These are phyloP conservation scores for Octodon degus DNA, from an alignment of 2,113 vertebrate genomes.

Conservation along the genomic window DNA sequence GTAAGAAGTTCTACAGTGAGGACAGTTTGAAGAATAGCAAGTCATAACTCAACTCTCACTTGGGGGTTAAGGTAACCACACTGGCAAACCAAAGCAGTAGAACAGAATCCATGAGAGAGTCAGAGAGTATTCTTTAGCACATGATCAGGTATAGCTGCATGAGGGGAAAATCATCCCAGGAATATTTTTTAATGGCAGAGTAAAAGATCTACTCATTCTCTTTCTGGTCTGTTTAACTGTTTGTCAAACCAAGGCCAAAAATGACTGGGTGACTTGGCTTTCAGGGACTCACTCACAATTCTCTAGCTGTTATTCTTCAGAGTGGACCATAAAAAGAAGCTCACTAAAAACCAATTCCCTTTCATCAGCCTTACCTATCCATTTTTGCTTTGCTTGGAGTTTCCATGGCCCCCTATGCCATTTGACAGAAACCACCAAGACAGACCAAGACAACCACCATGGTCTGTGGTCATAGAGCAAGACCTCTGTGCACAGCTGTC, in stretches of 20 bases:
- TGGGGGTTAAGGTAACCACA: background rate
- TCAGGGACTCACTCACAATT: background rate
- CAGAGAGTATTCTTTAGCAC: background rate
- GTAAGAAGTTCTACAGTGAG: background rate
- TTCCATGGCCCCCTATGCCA: background rate
- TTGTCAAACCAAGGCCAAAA: rapidly evolving
- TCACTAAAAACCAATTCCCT: background rate
- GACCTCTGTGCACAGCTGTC: rapidly evolving
- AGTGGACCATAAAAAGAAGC: background rate
- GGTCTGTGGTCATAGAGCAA: background rate
- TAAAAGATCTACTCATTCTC: background rate
- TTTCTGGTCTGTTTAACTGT: background rate
- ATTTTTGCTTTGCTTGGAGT: background rate
- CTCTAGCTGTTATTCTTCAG: background rate
- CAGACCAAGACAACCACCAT: too few relatives aligned
- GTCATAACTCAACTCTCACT: background rate
- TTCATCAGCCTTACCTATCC: background rate
- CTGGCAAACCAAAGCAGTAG: background rate
- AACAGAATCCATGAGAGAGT: background rate
- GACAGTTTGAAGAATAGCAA: background rate
- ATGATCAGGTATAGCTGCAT: background rate
- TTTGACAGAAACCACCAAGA: rapidly evolving
- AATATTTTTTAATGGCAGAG: background rate
- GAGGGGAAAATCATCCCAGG: background rate
- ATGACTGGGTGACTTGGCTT: background rate